A percentile compares a stretch with the other conserved stretches of the same genome.
phyloP scores from a whole-genome alignment of 2,888 invertebrate species.

The Ctena decussata region DNA sequence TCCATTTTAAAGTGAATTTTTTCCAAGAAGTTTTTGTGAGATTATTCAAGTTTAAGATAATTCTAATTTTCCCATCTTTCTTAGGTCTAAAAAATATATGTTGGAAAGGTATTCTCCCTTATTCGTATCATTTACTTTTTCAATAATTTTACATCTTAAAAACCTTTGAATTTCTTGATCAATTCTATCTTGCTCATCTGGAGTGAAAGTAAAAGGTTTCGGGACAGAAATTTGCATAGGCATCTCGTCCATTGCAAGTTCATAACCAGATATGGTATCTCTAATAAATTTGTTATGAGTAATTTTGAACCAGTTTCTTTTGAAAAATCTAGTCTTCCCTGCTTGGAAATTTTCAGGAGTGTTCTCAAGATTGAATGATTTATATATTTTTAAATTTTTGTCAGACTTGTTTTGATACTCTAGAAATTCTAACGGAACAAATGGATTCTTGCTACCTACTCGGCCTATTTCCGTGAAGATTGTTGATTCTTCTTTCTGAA shows the following conservation, averaged over 20 bases:
- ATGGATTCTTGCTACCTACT: neutral
- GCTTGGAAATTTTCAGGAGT: conserved; percentile 30
- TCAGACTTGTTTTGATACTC: neutral
- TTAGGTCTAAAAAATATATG: conserved; percentile 26
- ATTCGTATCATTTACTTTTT: neutral
- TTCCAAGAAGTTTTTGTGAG: conserved; percentile 1
- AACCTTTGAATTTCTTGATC: conserved; percentile 31
- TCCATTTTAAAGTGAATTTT: conserved; percentile 33
- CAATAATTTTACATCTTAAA: conserved; percentile 28
- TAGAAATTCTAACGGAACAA: too few species aligned
- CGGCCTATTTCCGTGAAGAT: neutral
- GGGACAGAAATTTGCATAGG: conserved; percentile 23
- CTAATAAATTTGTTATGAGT: conserved; percentile 39
- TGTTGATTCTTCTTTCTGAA: neutral
- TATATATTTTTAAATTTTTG: neutral
- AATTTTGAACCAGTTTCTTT: conserved; percentile 18
- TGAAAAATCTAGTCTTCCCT: conserved; percentile 7
- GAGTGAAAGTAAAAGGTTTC: conserved; percentile 23
- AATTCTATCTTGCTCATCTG: conserved; percentile 22
- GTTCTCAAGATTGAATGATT: conserved; percentile 4
- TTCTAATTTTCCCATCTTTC: conserved; percentile 14
- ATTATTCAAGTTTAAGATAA: conserved; percentile 18
- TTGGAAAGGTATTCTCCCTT: conserved; percentile 36
- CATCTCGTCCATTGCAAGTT: conserved; percentile 25
- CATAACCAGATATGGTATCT: conserved; percentile 34